Base-by-base conservation (phyloP, 2,113 vertebrate species). In the Calonectris borealis region DNA sequence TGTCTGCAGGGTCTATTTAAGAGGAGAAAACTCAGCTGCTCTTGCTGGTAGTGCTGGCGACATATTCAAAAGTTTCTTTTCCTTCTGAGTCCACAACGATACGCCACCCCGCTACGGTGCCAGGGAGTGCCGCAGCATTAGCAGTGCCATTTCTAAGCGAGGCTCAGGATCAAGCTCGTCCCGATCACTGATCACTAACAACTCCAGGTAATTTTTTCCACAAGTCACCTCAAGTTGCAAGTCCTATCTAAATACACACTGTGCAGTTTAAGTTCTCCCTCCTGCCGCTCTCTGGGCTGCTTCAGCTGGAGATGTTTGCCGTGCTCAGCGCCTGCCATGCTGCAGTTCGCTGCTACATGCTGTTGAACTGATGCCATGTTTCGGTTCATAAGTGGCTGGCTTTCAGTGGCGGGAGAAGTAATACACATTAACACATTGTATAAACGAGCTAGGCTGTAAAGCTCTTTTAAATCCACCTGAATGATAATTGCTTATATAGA, bases 401-500 rank as follows among this genome's bases (percentile, higher is more conserved):
- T 95, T 93, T 93, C 94, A 85, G 81, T 31, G 38, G 42, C 6
- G 1, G 44, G 51, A 92, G 89, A 93, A 82, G 70, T 66, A 87
- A 65, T 11, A 61, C 66, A 79, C 79, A 88, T 95, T 94, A 91
- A 83, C 94, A 91, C 75, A 64, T 20, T 89, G 81, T 83, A 95
- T 87, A 83, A 95, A 70, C 0, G 9, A 96, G 58, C 12, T 13
- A 48, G 52, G 58, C 84, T 85, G 54, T 60, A 96, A 96, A 96
- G 58, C 16, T 54, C 62, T 78, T 96, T 83, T 73, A 94, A 96
- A 90, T 77, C 84, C 55, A 86, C 52, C 91, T 64, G 51, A 90
- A 96, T 91, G 72, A 97, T 94, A 96, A 91, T 38, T 76, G 51
- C 72, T 83, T 65, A 34, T 52, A 29, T 40, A 92, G 71, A n/a